Evolutionary conservation across 2,888 invertebrate species (phyloP).

Genomic region (Drosophila rellima): DNA sequence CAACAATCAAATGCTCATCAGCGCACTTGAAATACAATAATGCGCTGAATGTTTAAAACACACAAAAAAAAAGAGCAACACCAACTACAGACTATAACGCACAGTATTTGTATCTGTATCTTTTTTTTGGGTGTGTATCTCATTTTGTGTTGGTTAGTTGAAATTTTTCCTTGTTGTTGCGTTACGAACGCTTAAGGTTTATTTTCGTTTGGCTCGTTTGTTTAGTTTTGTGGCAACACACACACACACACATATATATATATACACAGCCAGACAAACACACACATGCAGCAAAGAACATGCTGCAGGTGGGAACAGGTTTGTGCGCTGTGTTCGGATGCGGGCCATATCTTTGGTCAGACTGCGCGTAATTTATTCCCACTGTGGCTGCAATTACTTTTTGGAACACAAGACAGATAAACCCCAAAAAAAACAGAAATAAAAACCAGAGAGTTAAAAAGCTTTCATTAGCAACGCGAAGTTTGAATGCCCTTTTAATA

Average conservation of each 20-base stretch:
- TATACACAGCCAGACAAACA: constrained; percentile 22
- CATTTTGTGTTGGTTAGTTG: constrained; percentile 59
- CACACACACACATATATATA: constrained; percentile 44
- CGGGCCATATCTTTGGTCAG: constrained; percentile 77
- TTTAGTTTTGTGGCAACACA: constrained; percentile 77
- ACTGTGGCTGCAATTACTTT: constrained; percentile 77
- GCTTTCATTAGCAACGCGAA: constrained; percentile 17
- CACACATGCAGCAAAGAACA: constrained; percentile 36
- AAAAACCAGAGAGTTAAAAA: constrained; percentile 28
- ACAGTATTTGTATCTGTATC: constrained; percentile 51
- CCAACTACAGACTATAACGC: constrained; percentile 47
- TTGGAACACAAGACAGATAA: constrained; percentile 51
- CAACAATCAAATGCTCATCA: constrained; percentile 83
- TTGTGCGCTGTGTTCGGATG: constrained; percentile 63
- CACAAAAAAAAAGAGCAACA: constrained; percentile 24
- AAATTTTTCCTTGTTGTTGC: constrained; percentile 30
- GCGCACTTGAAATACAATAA: constrained; percentile 77
- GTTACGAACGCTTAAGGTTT: constrained; percentile 65
- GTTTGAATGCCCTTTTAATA: constrained; percentile 27
- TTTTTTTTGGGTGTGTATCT: constrained; percentile 61
- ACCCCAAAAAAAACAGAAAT: constrained; percentile 8
- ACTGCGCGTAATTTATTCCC: constrained; percentile 75
- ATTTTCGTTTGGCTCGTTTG: constrained; percentile 80
- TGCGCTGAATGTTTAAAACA: constrained; percentile 67
- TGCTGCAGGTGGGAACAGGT: constrained; percentile 81